These are phyloP conservation scores for Ispidina lecontei DNA, from an alignment of 2,797 vertebrate genomes.

Conservation along the genomic window DNA sequence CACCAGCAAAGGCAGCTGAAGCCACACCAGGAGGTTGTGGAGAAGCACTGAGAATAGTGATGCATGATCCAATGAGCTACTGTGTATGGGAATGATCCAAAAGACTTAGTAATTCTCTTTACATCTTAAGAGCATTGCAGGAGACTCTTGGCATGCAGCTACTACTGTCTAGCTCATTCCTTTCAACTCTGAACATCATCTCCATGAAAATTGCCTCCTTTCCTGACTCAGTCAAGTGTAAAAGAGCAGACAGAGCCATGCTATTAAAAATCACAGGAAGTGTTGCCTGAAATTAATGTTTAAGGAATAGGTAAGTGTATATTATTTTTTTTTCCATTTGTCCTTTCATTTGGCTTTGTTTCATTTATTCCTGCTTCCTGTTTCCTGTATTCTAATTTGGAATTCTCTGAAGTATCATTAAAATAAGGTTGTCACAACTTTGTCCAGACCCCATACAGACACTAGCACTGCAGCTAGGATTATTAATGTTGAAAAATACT, in stretches of 20 bases:
- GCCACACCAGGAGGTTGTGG: neutral
- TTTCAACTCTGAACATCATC: neutral
- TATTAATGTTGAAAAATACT: neutral
- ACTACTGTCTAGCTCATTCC: neutral
- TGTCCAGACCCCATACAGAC: neutral
- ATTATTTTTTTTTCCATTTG: conserved; percentile 21
- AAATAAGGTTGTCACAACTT: neutral
- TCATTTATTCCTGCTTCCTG: conserved; percentile 24
- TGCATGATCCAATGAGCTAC: neutral
- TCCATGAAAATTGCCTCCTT: neutral
- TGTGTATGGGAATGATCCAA: neutral
- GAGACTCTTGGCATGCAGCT: neutral
- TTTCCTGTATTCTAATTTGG: conserved; percentile 42
- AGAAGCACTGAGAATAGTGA: neutral
- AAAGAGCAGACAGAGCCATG: neutral
- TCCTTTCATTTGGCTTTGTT: conserved; percentile 32
- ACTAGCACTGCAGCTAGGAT: neutral
- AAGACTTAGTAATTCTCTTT: neutral
- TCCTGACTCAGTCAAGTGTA: neutral
- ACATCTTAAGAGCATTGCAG: neutral
- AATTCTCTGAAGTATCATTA: conserved; percentile 44
- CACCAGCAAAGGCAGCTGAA: neutral
- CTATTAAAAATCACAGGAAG: conserved; percentile 41
- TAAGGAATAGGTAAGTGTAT: neutral
- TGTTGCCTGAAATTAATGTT: conserved; percentile 24